Conservation (phyloP, 2,888 invertebrate genomes). For the Iselma pallidipennis region DNA sequence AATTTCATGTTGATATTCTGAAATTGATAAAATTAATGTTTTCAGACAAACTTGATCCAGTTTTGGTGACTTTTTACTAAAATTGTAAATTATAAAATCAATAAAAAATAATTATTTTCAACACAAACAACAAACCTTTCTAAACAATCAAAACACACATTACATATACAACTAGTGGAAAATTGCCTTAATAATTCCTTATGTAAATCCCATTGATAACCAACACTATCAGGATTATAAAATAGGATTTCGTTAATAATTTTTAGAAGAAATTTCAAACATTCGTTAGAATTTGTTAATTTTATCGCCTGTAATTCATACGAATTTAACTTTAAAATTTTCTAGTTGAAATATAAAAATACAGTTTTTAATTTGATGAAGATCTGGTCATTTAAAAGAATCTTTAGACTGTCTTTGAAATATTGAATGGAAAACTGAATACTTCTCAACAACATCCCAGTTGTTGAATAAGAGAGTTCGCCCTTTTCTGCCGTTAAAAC, state of each 20-base stretch:
- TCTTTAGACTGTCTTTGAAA: slow-evolving; percentile 42
- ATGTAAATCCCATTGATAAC: slow-evolving; percentile 25
- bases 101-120: no score
- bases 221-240: slow-evolving; percentile 31
- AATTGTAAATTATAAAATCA: neutral
- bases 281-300: neutral
- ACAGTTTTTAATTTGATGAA: slow-evolving; percentile 38
- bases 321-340: no score
- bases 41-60: slow-evolving; percentile 20
- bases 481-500: slow-evolving; percentile 29
- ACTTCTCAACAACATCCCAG: slow-evolving; percentile 44
- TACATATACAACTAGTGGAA: slow-evolving; percentile 23
- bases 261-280: slow-evolving; percentile 14
- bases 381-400: slow-evolving; percentile 43
- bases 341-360: no score
- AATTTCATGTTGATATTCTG: neutral
- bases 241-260: slow-evolving; percentile 25
- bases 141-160: slow-evolving; percentile 32
- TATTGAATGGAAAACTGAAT: slow-evolving; percentile 47
- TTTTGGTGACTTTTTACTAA: slow-evolving; percentile 3
- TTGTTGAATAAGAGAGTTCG: slow-evolving; percentile 29
- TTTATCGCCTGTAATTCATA: slow-evolving; percentile 36
- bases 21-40: slow-evolving; percentile 7
- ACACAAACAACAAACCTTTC: slow-evolving; percentile 17
- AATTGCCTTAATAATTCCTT: slow-evolving; percentile 25